Evolutionary conservation across 1,140 invertebrate species (phyloP).

Genomic region (Heliconius nattereri): DNA sequence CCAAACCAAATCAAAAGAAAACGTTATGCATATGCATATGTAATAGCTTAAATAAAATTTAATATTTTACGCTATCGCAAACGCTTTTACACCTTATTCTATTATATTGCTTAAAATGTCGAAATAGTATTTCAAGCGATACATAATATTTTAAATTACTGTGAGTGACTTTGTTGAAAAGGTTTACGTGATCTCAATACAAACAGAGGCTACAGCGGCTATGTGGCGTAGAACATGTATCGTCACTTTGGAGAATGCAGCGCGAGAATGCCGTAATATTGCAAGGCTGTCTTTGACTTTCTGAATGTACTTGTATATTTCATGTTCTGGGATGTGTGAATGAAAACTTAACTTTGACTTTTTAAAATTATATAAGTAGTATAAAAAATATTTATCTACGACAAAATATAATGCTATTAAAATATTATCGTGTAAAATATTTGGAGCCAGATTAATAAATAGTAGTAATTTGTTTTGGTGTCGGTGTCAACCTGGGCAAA

Average conservation of each 20-base stretch:
- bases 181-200: slow-evolving; percentile 20
- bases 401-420: too few relatives aligned
- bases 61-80: not conserved
- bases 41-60: too few relatives aligned
- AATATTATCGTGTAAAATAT: too few relatives aligned
- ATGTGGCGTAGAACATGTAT: slow-evolving; percentile 14
- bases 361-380: too few relatives aligned
- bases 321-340: too few relatives aligned
- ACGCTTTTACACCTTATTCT: not conserved
- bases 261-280: slow-evolving; percentile 1
- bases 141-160: slow-evolving; percentile 22
- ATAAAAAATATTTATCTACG: too few relatives aligned
- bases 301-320: not conserved
- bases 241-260: slow-evolving; percentile 3
- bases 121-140: slow-evolving; percentile 1
- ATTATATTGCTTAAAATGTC: not conserved
- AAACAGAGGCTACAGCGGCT: slow-evolving; percentile 5
- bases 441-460: too few relatives aligned
- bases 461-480: too few relatives aligned
- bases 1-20: too few relatives aligned
- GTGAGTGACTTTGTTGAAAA: slow-evolving; percentile 23
- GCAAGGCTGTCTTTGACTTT: not conserved
- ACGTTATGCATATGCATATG: too few relatives aligned
- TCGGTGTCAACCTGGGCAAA: too few relatives aligned
- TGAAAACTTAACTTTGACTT: too few relatives aligned